Evolutionary conservation across 2,888 invertebrate genomes (phyloP).

Genomic region (Lepidonotus clava): DNA sequence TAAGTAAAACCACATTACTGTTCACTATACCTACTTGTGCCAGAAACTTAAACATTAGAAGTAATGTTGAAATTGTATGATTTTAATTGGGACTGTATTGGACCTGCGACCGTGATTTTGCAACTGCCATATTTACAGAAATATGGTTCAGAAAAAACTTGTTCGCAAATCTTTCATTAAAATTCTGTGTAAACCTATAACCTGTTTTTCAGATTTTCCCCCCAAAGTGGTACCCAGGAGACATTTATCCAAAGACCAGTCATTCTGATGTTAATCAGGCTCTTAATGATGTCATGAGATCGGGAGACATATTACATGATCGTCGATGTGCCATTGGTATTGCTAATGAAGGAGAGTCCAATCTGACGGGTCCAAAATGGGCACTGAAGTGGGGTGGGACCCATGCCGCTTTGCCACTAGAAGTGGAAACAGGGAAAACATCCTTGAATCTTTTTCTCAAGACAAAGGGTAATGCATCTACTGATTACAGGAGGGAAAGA

Average conservation of each 20-base stretch:
- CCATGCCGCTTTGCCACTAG: not conserved
- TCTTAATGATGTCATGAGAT: constrained; percentile 47
- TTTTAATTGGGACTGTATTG: too few species aligned
- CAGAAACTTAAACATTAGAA: too few species aligned
- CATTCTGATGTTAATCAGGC: constrained; percentile 10
- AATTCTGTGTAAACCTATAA: too few species aligned
- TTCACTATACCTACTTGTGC: too few species aligned
- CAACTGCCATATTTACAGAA: too few species aligned
- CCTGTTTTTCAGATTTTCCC: constrained; percentile 47
- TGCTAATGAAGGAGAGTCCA: constrained; percentile 27
- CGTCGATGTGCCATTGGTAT: constrained; percentile 39
- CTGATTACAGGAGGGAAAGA: not conserved
- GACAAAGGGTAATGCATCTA: not conserved
- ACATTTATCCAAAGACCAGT: not conserved
- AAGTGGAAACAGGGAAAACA: not conserved
- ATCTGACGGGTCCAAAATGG: constrained; percentile 1
- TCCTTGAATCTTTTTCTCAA: constrained; percentile 36
- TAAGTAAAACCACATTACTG: too few species aligned
- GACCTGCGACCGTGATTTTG: too few species aligned
- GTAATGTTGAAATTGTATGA: too few species aligned
- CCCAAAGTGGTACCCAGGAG: constrained; percentile 32
- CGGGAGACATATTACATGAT: constrained; percentile 2
- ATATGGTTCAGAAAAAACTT: too few species aligned
- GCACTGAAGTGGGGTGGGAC: not conserved
- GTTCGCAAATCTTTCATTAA: too few species aligned